Base-by-base conservation (phyloP, 64 coral and sea anemone species). In the Stichodactyla mertensii region DNA sequence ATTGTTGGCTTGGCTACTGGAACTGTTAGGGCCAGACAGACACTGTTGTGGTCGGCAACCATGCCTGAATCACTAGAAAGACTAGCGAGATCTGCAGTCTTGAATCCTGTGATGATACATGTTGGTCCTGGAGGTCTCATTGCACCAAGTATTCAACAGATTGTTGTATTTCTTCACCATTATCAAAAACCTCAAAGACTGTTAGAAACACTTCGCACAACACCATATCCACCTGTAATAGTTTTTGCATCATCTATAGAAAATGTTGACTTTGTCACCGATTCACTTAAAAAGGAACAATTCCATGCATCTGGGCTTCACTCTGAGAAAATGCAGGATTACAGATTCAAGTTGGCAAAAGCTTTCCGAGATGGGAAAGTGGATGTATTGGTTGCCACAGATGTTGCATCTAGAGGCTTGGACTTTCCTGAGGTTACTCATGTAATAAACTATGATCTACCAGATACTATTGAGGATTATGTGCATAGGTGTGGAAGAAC, bases 361-460 rank as follows among this genome's bases (percentile, higher is more conserved):
- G 97, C 89, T 15, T 99, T 99, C 61, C 87, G 91, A 67, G 88
- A 95, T 88, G 97, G 93, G 57, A 99, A 86, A 88, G 90, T 99
- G 10, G 97, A 99, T 64, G 86, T 99, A 22, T 77, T 99, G 23
- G 97, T 99, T 16, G 97, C 90, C 6, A 99, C 93, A 22, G 97
- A 95, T 62, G 69, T 95, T n/a, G 97, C 88, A 16, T 99, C 97
- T 55, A 85, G 97, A 58, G 97, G 97, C 22, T 90, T 99, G 15
- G 97, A 99, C 82, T 95, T 99, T n/a, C 97, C 97, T 66, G 97
- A 99, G 69, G 97, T 99, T 57, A 91, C 85, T 19, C 97, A 99
- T 55, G 78, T 99, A 3, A 88, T 99, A 19, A 99, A 99, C 82
- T 99, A 99, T 78, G 97, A 99, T 83, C 79, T 99, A 19, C 97